These are phyloP conservation scores for Eudyptes chrysolophus DNA, from an alignment of 2,113 vertebrate species.

Conservation along the genomic window DNA sequence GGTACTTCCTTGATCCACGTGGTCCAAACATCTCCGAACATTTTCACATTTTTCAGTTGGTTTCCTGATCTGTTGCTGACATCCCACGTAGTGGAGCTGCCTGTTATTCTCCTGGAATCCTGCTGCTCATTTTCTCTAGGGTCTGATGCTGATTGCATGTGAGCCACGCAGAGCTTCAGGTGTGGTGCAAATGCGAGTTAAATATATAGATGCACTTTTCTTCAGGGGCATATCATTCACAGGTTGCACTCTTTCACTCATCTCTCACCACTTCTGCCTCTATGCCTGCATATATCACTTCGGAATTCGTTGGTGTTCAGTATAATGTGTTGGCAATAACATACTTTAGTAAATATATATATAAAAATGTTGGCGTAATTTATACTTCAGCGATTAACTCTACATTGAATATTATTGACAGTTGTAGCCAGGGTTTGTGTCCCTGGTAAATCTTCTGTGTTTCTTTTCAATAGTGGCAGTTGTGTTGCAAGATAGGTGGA, in stretches of 20 bases:
- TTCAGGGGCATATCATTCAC: neutral
- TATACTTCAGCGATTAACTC: neutral
- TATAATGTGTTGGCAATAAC: accelerated
- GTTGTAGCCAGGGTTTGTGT: neutral
- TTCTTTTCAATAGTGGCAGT: neutral
- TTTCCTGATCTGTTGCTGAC: neutral
- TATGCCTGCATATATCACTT: neutral
- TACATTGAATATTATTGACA: neutral
- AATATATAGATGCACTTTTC: neutral
- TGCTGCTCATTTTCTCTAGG: neutral
- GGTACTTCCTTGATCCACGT: neutral
- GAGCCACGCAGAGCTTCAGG: neutral
- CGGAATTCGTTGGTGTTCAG: neutral
- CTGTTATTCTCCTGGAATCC: neutral
- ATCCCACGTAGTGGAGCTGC: neutral
- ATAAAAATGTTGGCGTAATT: neutral
- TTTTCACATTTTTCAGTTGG: neutral
- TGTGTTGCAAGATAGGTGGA: neutral
- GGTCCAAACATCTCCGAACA: neutral
- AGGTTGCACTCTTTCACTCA: neutral
- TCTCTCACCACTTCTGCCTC: neutral
- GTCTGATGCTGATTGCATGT: neutral
- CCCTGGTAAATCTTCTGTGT: neutral
- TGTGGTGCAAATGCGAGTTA: neutral
- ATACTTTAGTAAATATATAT: too few species aligned